A percentile compares a stretch with the other conserved stretches of the same genome.
Conservation (phyloP, 2,113 vertebrate species). For the Hyperoodon ampullatus region DNA sequence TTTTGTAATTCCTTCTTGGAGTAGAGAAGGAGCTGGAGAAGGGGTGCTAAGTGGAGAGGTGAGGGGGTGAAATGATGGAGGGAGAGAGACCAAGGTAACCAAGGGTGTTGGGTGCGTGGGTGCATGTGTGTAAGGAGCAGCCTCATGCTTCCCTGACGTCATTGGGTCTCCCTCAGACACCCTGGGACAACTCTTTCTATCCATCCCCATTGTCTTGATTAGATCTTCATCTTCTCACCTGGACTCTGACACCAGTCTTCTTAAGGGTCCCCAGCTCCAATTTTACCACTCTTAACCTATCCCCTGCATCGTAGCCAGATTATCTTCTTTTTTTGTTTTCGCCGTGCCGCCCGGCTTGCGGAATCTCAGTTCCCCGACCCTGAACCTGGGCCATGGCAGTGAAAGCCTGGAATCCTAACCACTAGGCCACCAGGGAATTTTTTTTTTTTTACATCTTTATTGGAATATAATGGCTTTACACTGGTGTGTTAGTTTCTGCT, state of each 20-base stretch:
- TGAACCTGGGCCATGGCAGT: too few species aligned
- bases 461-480: too few species aligned
- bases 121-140: background rate
- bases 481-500: too few species aligned
- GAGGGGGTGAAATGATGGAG: background rate
- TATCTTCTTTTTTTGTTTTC: background rate
- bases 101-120: background rate
- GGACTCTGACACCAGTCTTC: background rate
- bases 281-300: background rate
- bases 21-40: background rate
- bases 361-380: too few species aligned
- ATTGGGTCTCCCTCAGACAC: background rate
- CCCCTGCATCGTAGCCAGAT: background rate
- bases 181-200: background rate
- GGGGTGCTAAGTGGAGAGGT: too few species aligned
- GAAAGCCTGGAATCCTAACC: too few species aligned
- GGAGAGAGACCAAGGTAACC: background rate
- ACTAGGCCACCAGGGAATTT: too few species aligned
- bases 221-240: background rate
- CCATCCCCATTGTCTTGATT: background rate
- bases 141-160: background rate
- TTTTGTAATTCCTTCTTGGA: background rate
- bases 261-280: background rate
- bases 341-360: rapidly evolving
- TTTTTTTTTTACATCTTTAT: too few species aligned